These are phyloP conservation scores for Zaprionus tsacasi DNA, from an alignment of 1,140 invertebrate genomes.

Conservation along the genomic window DNA sequence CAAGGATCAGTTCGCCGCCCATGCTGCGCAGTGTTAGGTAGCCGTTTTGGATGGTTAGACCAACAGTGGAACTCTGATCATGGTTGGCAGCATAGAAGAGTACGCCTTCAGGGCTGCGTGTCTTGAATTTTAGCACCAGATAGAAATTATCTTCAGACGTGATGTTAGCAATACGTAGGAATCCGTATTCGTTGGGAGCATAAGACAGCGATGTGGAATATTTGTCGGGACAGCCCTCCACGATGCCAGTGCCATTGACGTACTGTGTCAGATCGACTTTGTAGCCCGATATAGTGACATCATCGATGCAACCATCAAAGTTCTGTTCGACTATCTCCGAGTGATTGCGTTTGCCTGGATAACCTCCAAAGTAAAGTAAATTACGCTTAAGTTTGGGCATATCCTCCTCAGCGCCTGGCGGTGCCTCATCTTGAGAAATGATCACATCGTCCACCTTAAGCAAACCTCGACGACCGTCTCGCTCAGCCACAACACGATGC, in stretches of 20 bases:
- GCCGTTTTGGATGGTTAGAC: slow-evolving; percentile 89
- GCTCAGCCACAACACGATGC: slow-evolving; percentile 90
- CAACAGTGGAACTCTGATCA: slow-evolving; percentile 88
- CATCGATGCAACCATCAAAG: slow-evolving; percentile 97
- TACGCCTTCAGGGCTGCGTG: slow-evolving; percentile 89
- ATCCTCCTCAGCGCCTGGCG: slow-evolving; percentile 75
- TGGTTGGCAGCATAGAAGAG: slow-evolving; percentile 90
- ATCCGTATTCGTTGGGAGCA: slow-evolving; percentile 86
- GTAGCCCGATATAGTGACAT: slow-evolving; percentile 90
- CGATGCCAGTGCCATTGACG: slow-evolving; percentile 91
- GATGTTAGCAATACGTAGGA: slow-evolving; percentile 87
- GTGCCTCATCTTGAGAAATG: slow-evolving; percentile 81
- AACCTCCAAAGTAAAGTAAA: slow-evolving; percentile 97
- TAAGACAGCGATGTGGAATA: slow-evolving; percentile 77
- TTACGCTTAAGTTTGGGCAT: slow-evolving; percentile 87
- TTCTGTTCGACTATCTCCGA: slow-evolving; percentile 88
- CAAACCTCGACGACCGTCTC: slow-evolving; percentile 87
- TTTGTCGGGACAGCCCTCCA: slow-evolving; percentile 92
- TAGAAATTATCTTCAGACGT: slow-evolving; percentile 87
- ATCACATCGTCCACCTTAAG: slow-evolving; percentile 89
- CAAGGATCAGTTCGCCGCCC: slow-evolving; percentile 86
- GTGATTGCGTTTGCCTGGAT: slow-evolving; percentile 88
- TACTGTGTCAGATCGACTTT: slow-evolving; percentile 92
- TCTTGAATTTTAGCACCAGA: slow-evolving; percentile 96
- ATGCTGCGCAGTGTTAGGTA: slow-evolving; percentile 89